Conservation (phyloP, 2,888 invertebrate genomes). For the Dryobotodes eremita region DNA sequence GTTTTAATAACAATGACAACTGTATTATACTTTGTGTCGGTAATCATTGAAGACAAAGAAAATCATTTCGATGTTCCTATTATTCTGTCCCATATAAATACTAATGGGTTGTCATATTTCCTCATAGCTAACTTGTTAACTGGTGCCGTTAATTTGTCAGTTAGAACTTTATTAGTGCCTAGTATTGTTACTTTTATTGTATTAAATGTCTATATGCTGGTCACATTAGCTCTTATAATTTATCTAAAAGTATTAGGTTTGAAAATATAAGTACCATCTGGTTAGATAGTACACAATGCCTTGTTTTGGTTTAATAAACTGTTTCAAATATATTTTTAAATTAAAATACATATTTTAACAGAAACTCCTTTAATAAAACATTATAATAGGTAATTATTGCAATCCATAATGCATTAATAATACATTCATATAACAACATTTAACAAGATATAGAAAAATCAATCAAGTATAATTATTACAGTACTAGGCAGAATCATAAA, state of each 20-base stretch:
- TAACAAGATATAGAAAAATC: constrained; percentile 24
- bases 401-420: constrained; percentile 35
- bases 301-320: neutral
- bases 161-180: constrained; percentile 91
- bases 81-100: constrained; percentile 93
- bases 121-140: constrained; percentile 96
- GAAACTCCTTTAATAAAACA: constrained; percentile 37
- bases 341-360: constrained; percentile 20
- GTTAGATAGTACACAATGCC: neutral
- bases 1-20: constrained; percentile 88
- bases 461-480: constrained; percentile 11
- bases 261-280: constrained; percentile 79
- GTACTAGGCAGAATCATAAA: neutral
- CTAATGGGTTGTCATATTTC: constrained; percentile 96
- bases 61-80: constrained; percentile 83
- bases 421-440: constrained; percentile 24
- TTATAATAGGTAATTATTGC: constrained; percentile 35
- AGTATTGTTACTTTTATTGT: constrained; percentile 86
- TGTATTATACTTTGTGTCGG: constrained; percentile 75
- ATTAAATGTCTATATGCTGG: constrained; percentile 91
- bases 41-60: constrained; percentile 84
- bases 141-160: constrained; percentile 94
- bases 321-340: neutral
- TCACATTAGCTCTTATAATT: constrained; percentile 74
- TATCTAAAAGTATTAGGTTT: constrained; percentile 84